Conservation (phyloP, 2,113 vertebrate species). For the Azemiops feae region DNA sequence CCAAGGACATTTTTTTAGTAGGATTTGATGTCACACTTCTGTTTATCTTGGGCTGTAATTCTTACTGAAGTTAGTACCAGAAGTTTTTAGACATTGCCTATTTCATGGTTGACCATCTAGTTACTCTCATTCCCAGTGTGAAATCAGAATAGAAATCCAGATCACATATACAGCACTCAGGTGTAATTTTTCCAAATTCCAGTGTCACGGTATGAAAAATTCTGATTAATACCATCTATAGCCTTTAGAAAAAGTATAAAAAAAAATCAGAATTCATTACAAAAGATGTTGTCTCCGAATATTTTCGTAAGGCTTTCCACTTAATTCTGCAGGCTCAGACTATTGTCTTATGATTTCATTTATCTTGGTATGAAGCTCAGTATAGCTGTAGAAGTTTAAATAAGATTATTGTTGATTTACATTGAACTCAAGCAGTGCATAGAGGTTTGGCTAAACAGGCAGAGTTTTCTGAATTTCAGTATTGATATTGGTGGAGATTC, state of each 20-base stretch:
- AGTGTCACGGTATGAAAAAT: neutral
- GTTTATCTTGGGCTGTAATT: neutral
- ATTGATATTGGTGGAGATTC: neutral
- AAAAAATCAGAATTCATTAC: neutral
- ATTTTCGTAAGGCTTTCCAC: neutral
- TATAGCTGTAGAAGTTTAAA: neutral
- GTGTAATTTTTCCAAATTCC: neutral
- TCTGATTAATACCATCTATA: neutral
- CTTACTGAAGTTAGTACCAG: constrained; percentile 1
- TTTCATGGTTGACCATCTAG: neutral
- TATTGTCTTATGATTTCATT: neutral
- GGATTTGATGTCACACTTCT: neutral
- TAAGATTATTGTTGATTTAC: constrained; percentile 21
- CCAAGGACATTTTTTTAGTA: neutral
- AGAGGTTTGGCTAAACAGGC: neutral
- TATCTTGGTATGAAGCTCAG: neutral
- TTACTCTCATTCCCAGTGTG: neutral
- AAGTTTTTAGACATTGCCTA: neutral
- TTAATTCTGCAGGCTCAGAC: neutral
- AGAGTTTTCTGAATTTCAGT: neutral
- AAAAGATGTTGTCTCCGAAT: neutral
- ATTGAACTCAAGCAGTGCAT: rapidly evolving
- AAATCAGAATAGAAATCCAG: neutral
- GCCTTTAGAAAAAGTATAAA: neutral
- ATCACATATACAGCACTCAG: neutral